phyloP scores from a whole-genome alignment of 2,113 vertebrate genomes.

The Orthochromis malagaraziensis region DNA sequence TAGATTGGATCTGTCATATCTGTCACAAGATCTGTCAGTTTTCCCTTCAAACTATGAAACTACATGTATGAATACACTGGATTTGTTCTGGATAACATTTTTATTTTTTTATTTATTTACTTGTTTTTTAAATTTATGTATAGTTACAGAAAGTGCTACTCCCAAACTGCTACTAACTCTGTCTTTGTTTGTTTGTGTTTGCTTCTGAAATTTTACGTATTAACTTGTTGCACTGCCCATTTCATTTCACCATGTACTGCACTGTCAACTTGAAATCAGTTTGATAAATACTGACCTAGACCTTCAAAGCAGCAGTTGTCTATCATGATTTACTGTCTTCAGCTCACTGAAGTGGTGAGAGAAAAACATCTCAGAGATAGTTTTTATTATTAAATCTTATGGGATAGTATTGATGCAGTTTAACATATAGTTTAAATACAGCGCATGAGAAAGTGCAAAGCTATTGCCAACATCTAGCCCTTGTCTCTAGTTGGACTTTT shows the following conservation, averaged over 20 bases:
- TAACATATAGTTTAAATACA: background rate
- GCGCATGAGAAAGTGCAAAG: background rate
- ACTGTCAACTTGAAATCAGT: background rate
- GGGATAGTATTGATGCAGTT: background rate
- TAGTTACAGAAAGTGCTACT: background rate
- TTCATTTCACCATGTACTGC: background rate
- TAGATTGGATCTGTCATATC: background rate
- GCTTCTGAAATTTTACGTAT: background rate
- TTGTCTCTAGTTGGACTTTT: background rate
- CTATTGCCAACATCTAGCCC: background rate
- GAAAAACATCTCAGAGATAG: background rate
- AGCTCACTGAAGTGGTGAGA: background rate
- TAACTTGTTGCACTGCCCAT: background rate
- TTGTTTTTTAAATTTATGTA: background rate
- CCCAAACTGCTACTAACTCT: background rate
- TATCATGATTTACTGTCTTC: background rate
- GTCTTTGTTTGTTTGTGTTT: background rate
- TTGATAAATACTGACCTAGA: background rate
- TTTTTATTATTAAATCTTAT: background rate
- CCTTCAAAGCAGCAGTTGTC: background rate
- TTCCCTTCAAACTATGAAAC: background rate
- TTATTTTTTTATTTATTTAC: background rate
- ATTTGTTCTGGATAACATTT: background rate
- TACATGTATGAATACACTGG: background rate
- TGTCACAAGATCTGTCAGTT: background rate